Conservation (phyloP, 2,888 invertebrate species). For the Melipona bicolor region DNA sequence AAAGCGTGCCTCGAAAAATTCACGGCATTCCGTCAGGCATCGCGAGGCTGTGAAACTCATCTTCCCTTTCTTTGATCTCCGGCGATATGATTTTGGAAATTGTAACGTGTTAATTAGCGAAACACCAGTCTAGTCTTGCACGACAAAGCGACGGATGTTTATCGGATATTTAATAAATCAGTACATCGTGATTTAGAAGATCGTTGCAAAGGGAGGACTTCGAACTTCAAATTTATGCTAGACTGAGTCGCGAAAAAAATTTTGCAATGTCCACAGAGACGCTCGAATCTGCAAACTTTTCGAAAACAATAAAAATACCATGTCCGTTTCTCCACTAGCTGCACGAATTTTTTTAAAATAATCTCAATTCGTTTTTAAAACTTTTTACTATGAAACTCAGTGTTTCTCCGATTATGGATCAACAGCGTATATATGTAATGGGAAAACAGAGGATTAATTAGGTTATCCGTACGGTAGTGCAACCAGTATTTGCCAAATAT, state of each 20-base stretch:
- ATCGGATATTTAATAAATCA: not conserved
- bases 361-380: too few relatives aligned
- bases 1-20: slow-evolving; percentile 13
- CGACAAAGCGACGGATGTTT: not conserved
- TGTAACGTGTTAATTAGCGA: slow-evolving; percentile 15
- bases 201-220: too few relatives aligned
- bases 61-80: not conserved
- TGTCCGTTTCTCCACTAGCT: too few relatives aligned
- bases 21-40: not conserved
- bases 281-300: too few relatives aligned
- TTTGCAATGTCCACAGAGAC: too few relatives aligned
- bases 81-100: not conserved
- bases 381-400: too few relatives aligned
- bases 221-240: too few relatives aligned
- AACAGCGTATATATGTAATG: not conserved
- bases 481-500: slow-evolving; percentile 12
- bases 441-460: slow-evolving; percentile 18
- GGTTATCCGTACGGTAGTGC: slow-evolving; percentile 2
- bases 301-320: too few relatives aligned
- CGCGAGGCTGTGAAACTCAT: not conserved
- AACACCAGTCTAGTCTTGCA: not conserved
- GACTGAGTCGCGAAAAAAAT: too few relatives aligned
- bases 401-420: too few relatives aligned
- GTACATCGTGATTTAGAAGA: too few relatives aligned
- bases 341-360: too few relatives aligned